Percentiles rank a stretch among this genome's conserved stretches.
phyloP scores from a whole-genome alignment of 1,140 invertebrate genomes.

The Leptoteleia sp. region DNA sequence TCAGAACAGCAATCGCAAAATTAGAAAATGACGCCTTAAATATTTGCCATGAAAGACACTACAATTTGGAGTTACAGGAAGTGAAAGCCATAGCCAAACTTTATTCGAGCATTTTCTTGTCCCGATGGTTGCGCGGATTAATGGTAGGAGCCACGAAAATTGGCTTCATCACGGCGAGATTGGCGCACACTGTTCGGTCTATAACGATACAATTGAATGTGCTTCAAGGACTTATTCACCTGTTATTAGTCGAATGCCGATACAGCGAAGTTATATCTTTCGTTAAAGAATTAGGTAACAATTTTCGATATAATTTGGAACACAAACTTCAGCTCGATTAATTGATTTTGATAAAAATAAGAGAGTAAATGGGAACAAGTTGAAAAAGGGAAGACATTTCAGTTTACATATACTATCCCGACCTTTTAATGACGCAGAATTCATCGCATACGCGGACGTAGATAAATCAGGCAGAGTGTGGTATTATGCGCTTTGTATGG shows the following conservation, averaged over 20 bases:
- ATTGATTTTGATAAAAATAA: too few relatives aligned
- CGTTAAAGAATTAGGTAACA: slow-evolving; percentile 76
- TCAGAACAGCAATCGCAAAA: slow-evolving; percentile 62
- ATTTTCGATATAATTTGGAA: background rate
- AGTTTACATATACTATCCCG: slow-evolving; percentile 27
- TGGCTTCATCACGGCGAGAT: slow-evolving; percentile 75
- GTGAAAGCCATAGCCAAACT: slow-evolving; percentile 78
- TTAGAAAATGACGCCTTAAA: slow-evolving; percentile 73
- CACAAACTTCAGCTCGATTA: too few relatives aligned
- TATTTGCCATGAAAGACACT: slow-evolving; percentile 75
- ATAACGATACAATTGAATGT: slow-evolving; percentile 71
- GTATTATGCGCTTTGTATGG: slow-evolving; percentile 80
- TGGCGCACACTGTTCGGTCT: slow-evolving; percentile 74
- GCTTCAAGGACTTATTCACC: slow-evolving; percentile 76
- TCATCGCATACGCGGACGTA: slow-evolving; percentile 72
- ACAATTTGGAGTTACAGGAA: slow-evolving; percentile 77
- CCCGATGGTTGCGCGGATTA: slow-evolving; percentile 78
- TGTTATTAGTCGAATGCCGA: slow-evolving; percentile 74
- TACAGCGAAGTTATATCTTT: slow-evolving; percentile 73
- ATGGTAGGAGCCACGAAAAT: slow-evolving; percentile 73
- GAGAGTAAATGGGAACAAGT: too few relatives aligned
- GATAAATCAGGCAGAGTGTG: slow-evolving; percentile 80
- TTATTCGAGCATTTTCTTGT: slow-evolving; percentile 80
- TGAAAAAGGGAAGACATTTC: slow-evolving; percentile 4
- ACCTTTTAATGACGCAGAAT: slow-evolving; percentile 70